Base-by-base conservation (phyloP, 1,140 invertebrate species). In the Euwallacea similis region DNA sequence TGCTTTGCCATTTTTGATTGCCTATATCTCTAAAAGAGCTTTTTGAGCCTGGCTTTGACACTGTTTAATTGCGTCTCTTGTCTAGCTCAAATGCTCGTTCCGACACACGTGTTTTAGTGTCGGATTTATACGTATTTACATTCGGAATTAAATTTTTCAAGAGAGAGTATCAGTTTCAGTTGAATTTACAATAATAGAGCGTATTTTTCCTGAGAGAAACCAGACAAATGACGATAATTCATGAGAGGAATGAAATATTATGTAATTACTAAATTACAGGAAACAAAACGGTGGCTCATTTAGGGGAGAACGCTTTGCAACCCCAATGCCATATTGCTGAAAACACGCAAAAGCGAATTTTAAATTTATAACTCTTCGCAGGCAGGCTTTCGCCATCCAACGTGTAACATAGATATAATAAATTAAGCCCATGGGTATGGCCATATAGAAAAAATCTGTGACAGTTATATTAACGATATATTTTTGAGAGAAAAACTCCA, bases 391-490 rank as follows among this genome's bases (percentile, higher is more conserved):
- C 50, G 13, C 55, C 41, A 42, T 42, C 47, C 63, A 41, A 15
- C 11, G 44, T 47, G 60, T 63, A 47, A 63, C 63, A 54, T 54
- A 66, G 63, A 66, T 13, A 42, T 66, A 66, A 66, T 66, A 66
- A 66, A 66, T 66, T 66, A 66, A 54, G 42, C 63, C 63, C 63
- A 21, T 9, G 63, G 53, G 63, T 55, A 21, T 33, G 50, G 50
- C 21, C 9, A 42, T 13, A 66, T 54, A 66, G 8, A 66, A 16
- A 66, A 65, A 66, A 66, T 66, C 47, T 66, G 50, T 55, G 63
- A 66, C 63, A 66, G 63, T 66, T 66, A 66, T 66, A 66, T 66
- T 66, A 66, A 66, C 63, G 63, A 66, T 66, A 53, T 66, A 55
- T 66, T 66, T 54, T 66, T 50, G 9, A 13, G 50, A n/a, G 21